Evolutionary conservation across 2,113 vertebrate species (phyloP), one percentile per base, ranked within the genome.

Genomic region (Tachysurus vachellii): DNA sequence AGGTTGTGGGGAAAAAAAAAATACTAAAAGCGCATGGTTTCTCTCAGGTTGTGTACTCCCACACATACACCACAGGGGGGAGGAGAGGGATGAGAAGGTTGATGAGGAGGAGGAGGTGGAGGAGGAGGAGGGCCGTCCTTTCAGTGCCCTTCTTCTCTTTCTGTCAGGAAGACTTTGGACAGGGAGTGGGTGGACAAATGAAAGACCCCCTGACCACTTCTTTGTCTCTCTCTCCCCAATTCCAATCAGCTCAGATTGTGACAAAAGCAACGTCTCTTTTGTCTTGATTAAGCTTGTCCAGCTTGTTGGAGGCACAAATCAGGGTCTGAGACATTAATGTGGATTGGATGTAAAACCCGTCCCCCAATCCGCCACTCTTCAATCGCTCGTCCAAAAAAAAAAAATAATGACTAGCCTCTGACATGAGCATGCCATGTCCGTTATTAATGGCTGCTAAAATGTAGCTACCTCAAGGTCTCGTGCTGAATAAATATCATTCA

Each of bases 381-480:
- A 12, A 53, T 76, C 53, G 62, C 84, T 47, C 71, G 9, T n/a
- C 71, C 62, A 47, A 79, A 42, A 13, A 50, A 73, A 61, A 76
- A 89, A 87, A 73, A 73, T 42, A 36, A 87, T 76, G 77, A 86
- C 54, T 75, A 88, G 70, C 82, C 85, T 50, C 56, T 76, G 88
- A 83, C 87, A 86, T 16, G 71, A 70, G 21, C 85, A 82, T 83
- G 82, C 64, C 88, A 85, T 71, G 42, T 5, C 68, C 16, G 21
- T 91, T 87, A 91, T 88, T 89, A 91, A 91, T 91, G 85, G 53
- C 87, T 86, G 87, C 85, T 87, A 91, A 89, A 91, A 88, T 89
- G 87, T 89, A 87, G 88, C 83, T 91, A 91, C 90, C 90, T 89
- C 90, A 91, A 91, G 90, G 90, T 88, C 83, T 82, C 36, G 73